Evolutionary conservation across 2,797 vertebrate species (phyloP), one percentile per base, ranked within the genome.

Genomic region (Sciaenops ocellatus): DNA sequence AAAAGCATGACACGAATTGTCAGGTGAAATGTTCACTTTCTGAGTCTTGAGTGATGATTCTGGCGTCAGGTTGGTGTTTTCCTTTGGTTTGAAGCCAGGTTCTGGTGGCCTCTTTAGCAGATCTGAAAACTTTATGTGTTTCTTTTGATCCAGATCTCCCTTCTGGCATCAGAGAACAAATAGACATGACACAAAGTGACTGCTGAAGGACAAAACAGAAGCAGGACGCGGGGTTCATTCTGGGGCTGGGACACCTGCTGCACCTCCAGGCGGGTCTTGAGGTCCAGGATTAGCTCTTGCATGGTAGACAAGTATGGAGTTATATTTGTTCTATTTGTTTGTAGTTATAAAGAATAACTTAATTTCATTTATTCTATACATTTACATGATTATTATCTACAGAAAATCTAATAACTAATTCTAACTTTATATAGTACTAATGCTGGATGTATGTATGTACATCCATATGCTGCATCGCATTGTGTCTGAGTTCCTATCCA

Each of bases 31-130:
- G 30, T 73, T 78, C 66, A 26, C 74, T 78, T 60, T 17, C 34
- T n/a, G 72, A 88, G 86, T 56, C 22, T 69, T 34, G 47, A 71
- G 61, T 71, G 75, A 83, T 79, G 66, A 60, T 47, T 72, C 61
- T 79, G 87, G 83, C 87, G 84, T 80, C 82, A 78, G 80, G 85
- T 85, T 71, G 1, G 41, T 85, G 64, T 79, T 83, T 90, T 69
- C 65, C 69, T 83, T 79, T 52, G 46, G 59, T 59, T 59, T 62
- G 15, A 24, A 48, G 47, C 20, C 60, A 71, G 22, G 38, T 73
- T 82, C 76, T 83, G 70, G 66, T 71, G 62, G 51, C 56, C 51
- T 69, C 81, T 74, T 83, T 11, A 63, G 76, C 67, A 61, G 50
- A 57, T 68, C 55, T 44, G 26, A 63, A 78, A 79, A 26, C n/a